A percentile compares a stretch with the other conserved stretches of the same genome.
These are phyloP conservation scores for Entomyzon cyanotis DNA, from an alignment of 2,113 vertebrate genomes.

Conservation along the genomic window DNA sequence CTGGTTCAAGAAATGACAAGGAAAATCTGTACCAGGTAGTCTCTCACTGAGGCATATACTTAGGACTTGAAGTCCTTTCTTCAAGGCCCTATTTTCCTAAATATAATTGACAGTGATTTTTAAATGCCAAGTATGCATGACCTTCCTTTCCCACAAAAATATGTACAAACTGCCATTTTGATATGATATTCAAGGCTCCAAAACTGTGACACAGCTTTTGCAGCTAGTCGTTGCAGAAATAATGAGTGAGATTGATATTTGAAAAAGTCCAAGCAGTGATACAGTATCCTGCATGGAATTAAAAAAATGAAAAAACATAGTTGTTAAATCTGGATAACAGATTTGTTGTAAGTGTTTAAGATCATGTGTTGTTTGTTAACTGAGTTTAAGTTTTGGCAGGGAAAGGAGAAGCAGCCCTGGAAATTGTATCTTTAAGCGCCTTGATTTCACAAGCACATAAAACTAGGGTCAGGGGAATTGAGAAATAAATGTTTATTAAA, in stretches of 20 bases:
- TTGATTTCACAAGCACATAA: not conserved
- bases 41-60: not conserved
- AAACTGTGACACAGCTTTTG: not conserved
- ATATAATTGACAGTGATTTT: not conserved
- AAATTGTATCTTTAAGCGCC: not conserved
- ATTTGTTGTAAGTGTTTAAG: not conserved
- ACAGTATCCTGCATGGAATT: not conserved
- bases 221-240: not conserved
- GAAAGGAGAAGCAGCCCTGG: not conserved
- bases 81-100: not conserved
- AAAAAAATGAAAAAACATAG: too few relatives aligned
- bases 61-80: not conserved
- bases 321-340: not conserved
- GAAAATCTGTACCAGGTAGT: not conserved
- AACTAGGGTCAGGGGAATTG: not conserved
- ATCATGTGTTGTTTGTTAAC: not conserved
- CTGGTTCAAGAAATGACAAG: not conserved
- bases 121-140: not conserved
- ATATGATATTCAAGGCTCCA: not conserved
- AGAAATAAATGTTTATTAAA: conserved; percentile 27
- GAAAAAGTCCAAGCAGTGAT: not conserved
- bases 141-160: not conserved
- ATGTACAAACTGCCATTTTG: not conserved
- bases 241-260: not conserved
- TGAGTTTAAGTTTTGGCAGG: not conserved